Evolutionary conservation across 2,113 vertebrate species (phyloP), one percentile per base, ranked within the genome.

Genomic region (Patagioenas fasciata): DNA sequence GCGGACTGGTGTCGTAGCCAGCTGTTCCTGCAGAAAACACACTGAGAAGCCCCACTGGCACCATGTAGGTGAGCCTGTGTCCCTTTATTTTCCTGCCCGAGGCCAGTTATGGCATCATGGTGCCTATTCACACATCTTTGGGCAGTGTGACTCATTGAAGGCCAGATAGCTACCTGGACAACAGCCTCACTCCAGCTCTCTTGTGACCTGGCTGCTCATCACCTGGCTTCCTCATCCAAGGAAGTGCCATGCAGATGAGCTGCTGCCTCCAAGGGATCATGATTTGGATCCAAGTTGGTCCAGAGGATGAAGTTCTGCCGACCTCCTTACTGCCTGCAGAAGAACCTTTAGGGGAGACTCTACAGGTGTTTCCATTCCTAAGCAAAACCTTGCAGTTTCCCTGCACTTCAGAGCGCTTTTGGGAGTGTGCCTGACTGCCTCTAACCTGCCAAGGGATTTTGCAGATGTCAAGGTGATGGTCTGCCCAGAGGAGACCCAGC

Each of bases 121-220:
- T 38, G 80, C 31, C 28, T 58, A 5, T 18, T 21, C 15, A 26
- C 15, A 36, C 10, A 4, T 40, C 86, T 85, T 36, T 0, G 8
- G 36, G 42, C 25, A 50, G 28, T 5, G 28, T 66, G 77, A n/a
- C 72, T 78, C 64, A 47, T 20, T 80, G 69, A 71, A 73, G 79
- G 56, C 31, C 51, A 47, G 38, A 40, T 10, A 34, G 0, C 25
- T 72, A 73, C 28, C 28, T 61, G 31, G 47, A 40, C 56, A 42
- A 48, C 0, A 0, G 10, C 18, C 12, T 70, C 0, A 0, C 51
- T 86, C 47, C 84, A 83, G 72, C 19, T 78, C 47, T 62, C 24
- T 53, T 25, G 5, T 58, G 60, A 19, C 32, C 50, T 60, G 36
- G 11, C 5, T 84, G 40, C 54, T 85, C 64, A 65, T 34, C 73